phyloP scores from a whole-genome alignment of 2,797 vertebrate species.

The Tangara arthus region DNA sequence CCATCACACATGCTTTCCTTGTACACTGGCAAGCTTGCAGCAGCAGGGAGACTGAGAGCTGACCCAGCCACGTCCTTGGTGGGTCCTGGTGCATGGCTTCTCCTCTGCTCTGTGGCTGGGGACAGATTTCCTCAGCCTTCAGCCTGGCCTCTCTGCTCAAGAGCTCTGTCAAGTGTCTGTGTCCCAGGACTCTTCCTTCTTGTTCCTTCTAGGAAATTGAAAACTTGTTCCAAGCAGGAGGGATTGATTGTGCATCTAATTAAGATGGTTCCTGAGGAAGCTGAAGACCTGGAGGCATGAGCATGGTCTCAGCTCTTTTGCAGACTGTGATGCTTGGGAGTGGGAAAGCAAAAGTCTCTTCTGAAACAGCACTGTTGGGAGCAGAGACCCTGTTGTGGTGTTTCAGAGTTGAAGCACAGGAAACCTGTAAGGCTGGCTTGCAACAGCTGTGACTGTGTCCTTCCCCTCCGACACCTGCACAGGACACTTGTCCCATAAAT shows the following conservation, averaged over 20 bases:
- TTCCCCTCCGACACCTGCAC: background rate
- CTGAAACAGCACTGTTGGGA: background rate
- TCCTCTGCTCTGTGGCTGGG: background rate
- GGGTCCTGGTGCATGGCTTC: background rate
- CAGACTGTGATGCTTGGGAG: background rate
- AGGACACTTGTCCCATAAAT: background rate
- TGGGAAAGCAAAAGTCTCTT: background rate
- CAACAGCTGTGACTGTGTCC: background rate
- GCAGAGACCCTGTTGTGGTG: background rate
- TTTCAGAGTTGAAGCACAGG: background rate
- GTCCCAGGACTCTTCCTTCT: background rate
- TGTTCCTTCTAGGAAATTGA: background rate
- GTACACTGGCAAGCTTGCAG: background rate
- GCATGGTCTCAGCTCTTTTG: background rate
- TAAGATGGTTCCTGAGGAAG: background rate
- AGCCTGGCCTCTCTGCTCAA: background rate
- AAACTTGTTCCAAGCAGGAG: background rate
- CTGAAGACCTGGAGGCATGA: background rate
- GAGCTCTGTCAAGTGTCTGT: background rate
- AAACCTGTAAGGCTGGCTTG: background rate
- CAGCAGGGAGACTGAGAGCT: background rate
- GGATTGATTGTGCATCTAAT: background rate
- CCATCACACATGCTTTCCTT: background rate
- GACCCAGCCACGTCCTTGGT: background rate
- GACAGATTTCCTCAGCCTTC: background rate